Conservation (phyloP, 2,113 vertebrate genomes). For the Penelope pileata region DNA sequence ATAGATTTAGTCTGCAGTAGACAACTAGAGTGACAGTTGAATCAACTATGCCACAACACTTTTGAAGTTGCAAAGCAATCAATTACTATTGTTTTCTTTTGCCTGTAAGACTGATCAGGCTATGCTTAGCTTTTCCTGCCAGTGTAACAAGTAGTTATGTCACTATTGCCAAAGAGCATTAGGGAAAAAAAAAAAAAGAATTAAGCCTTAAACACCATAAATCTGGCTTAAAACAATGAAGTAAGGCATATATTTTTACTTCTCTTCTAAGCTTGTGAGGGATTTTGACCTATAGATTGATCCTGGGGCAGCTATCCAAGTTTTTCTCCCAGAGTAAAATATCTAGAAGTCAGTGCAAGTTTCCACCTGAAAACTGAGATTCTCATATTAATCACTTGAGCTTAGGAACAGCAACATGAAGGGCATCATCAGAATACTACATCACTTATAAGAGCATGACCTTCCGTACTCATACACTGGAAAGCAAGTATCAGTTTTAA, state of each 20-base stretch:
- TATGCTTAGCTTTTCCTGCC: neutral
- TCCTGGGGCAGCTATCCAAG: neutral
- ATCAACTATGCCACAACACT: fast-evolving
- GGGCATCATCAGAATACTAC: neutral
- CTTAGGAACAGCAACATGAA: neutral
- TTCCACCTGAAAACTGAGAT: neutral
- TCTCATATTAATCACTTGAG: neutral
- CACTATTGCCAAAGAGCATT: neutral
- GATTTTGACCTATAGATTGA: neutral
- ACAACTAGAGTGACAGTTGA: neutral
- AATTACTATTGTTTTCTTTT: neutral
- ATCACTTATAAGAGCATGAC: neutral
- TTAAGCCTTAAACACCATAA: neutral
- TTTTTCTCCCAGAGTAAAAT: neutral
- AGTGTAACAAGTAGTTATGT: neutral
- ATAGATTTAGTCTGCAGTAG: neutral
- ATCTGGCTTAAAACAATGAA: neutral
- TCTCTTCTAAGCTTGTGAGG: neutral
- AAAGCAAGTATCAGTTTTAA: neutral
- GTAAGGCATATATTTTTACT: neutral
- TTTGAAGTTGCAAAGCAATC: neutral
- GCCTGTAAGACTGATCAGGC: neutral
- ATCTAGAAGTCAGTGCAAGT: neutral
- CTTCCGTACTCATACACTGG: neutral
- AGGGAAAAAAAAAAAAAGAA: neutral